Percentiles rank a stretch among this genome's conserved stretches.
Conservation (phyloP, 2,113 vertebrate genomes). For the Megaceryle maxima region DNA sequence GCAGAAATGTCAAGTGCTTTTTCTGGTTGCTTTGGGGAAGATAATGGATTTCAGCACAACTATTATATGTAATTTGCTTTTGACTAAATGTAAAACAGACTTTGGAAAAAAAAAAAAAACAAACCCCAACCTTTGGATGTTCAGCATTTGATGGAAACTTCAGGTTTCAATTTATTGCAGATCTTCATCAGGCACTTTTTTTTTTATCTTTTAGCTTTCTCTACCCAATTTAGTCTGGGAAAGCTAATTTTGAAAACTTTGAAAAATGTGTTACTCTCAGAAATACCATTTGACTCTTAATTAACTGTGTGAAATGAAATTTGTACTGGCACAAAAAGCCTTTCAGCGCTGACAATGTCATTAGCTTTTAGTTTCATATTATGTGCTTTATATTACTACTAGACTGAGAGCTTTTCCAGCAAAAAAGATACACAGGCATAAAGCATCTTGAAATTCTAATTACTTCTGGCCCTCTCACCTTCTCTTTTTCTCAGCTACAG, state of each 20-base stretch:
- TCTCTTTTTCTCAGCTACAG: neutral
- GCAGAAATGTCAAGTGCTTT: conserved; percentile 27
- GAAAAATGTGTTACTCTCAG: conserved; percentile 28
- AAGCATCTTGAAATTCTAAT: neutral
- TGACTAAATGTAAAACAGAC: conserved; percentile 20
- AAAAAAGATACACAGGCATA: neutral
- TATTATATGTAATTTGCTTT: conserved; percentile 58
- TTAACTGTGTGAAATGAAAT: conserved; percentile 48
- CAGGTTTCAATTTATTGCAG: conserved; percentile 10
- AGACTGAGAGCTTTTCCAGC: neutral
- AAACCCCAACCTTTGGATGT: neutral
- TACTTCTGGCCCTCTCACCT: neutral
- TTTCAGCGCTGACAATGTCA: conserved; percentile 28
- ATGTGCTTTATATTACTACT: neutral
- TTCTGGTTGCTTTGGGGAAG: conserved; percentile 17
- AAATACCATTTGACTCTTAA: conserved; percentile 47
- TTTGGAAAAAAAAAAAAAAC: neutral
- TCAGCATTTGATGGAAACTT: conserved; percentile 34
- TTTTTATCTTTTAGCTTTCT: conserved; percentile 13
- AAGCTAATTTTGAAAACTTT: conserved; percentile 18
- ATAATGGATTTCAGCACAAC: conserved; percentile 56
- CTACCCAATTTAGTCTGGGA: conserved; percentile 25
- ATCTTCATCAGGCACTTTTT: neutral
- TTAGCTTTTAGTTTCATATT: conserved; percentile 30
- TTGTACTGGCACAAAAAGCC: conserved; percentile 31